These are phyloP conservation scores for Electrona antarctica DNA, from an alignment of 2,113 vertebrate species.

Conservation along the genomic window DNA sequence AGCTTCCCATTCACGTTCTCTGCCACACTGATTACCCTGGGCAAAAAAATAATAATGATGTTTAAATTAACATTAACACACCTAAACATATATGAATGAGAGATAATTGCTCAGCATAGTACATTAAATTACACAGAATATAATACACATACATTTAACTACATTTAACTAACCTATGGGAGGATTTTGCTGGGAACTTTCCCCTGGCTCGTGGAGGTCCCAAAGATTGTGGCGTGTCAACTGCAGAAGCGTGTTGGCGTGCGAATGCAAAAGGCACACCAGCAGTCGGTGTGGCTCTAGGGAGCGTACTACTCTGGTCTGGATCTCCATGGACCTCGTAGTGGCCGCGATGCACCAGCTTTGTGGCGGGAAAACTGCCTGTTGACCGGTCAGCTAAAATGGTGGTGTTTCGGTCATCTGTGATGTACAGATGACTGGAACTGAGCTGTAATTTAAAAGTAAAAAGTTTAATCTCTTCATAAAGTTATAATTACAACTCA, in stretches of 20 bases:
- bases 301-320: constrained; percentile 2
- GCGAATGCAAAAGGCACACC: constrained; percentile 8
- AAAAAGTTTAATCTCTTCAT: too few species aligned
- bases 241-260: background rate
- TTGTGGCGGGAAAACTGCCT: background rate
- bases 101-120: background rate
- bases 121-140: background rate
- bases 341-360: background rate
- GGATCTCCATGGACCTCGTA: constrained; percentile 2
- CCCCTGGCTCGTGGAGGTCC: constrained; percentile 11
- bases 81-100: constrained; percentile 3
- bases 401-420: too few species aligned
- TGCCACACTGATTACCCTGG: constrained; percentile 10
- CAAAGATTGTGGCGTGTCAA: background rate
- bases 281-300: background rate
- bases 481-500: too few species aligned
- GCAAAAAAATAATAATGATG: constrained; percentile 4
- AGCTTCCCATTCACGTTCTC: constrained; percentile 10
- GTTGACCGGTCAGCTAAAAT: background rate
- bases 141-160: background rate
- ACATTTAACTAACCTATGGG: constrained; percentile 15
- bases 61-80: constrained; percentile 9
- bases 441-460: too few species aligned
- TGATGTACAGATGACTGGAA: too few species aligned
- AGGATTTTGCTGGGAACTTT: constrained; percentile 10